phyloP scores from a whole-genome alignment of 2,113 vertebrate genomes.

The Dasyurus viverrinus region DNA sequence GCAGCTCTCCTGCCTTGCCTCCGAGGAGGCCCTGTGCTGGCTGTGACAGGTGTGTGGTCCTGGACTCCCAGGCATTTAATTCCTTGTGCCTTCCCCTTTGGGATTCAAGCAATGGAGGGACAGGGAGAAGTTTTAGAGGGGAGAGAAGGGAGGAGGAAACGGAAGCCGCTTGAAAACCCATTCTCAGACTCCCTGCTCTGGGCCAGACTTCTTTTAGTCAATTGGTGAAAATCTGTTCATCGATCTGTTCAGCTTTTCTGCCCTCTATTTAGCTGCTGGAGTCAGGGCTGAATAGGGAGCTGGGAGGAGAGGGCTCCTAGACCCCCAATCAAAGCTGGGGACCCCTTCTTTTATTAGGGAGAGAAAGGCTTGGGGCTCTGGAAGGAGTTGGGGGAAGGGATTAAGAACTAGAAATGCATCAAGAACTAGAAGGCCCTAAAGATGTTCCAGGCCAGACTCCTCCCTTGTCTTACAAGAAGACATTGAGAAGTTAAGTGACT shows the following conservation, averaged over 20 bases:
- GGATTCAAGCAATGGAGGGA: not conserved
- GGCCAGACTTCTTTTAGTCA: not conserved
- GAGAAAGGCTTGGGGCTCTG: not conserved
- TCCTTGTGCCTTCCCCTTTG: not conserved
- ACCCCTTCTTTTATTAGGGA: not conserved
- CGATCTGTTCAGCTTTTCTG: not conserved
- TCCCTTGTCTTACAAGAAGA: not conserved
- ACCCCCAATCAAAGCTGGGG: not conserved
- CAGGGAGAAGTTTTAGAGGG: not conserved
- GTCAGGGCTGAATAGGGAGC: not conserved
- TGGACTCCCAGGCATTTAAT: not conserved
- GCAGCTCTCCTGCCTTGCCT: no score
- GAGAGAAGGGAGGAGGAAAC: not conserved
- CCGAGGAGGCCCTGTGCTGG: not conserved
- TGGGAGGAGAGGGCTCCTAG: not conserved
- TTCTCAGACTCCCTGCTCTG: not conserved
- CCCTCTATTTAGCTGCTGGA: not conserved
- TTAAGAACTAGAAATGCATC: not conserved
- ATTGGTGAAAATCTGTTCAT: not conserved
- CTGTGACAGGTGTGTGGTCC: not conserved
- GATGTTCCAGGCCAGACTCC: not conserved
- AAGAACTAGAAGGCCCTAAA: not conserved
- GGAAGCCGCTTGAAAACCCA: no score
- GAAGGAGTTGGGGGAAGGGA: not conserved
- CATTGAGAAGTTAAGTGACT: not conserved